Base-by-base conservation (phyloP, 1,140 invertebrate species). In the Anastatus disparis region DNA sequence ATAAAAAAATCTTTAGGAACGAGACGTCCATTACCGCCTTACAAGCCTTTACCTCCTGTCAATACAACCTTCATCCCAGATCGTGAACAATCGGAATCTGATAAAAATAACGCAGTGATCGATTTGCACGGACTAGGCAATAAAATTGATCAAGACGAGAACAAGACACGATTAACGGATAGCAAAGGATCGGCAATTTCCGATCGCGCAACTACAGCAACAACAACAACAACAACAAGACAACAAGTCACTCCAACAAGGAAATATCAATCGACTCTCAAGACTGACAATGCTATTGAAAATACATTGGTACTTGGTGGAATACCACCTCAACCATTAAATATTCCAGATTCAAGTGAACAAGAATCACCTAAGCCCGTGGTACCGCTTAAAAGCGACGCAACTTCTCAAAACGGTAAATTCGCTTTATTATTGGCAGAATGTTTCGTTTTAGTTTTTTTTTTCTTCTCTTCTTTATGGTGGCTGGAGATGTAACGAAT, bases 1-100 rank as follows among this genome's bases (percentile, higher is more conserved):
- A n/a, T n/a, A n/a, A n/a, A 12, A 44, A 44, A 50, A 50, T 3
- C 46, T 15, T 38, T 20, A 72, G 75, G 74, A 4, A 80, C 85
- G 10, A 79, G 86, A 17, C 82, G 84, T 61, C 87, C 88, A 0
- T 75, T 88, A 27, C 84, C 87, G 2, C 81, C 87, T 1, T 89
- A 90, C 62, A 89, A 89, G 71, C 88, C 89, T 0, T 65, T 87
- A 29, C 4, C 7, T 44, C 40, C 7, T 10, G 15, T 9, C n/a
- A n/a, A n/a, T n/a, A n/a, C n/a, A n/a, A n/a, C n/a, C n/a, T n/a
- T n/a, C n/a, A n/a, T n/a, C n/a, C n/a, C 35, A 2, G 50, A 46
- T 12, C 61, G 42, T 3, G 40, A 70, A 17, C 62, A 66, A 12
- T 6, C 31, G 12, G 74, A 71, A 71, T n/a, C 31, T 4, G 61